phyloP scores from a whole-genome alignment of 2,113 vertebrate species.

The Balaeniceps rex region DNA sequence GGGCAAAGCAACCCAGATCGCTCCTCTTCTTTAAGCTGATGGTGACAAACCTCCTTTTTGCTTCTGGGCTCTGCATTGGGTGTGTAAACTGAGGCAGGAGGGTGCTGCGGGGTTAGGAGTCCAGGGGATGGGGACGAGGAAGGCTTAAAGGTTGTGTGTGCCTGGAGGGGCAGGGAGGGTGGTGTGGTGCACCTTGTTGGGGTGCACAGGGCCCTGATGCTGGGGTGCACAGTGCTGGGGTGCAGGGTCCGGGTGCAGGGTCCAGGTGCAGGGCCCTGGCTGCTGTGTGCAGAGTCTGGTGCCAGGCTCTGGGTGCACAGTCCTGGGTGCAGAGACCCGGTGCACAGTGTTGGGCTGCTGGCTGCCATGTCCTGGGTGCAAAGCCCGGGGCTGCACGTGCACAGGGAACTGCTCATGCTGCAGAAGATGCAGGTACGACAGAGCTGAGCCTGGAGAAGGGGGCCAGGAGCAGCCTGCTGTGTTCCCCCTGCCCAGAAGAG shows the following conservation, averaged over 20 bases:
- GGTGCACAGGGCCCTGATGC: neutral
- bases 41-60: too few relatives aligned
- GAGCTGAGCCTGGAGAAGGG: neutral
- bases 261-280: neutral
- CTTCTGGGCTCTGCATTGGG: neutral
- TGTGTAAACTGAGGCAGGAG: neutral
- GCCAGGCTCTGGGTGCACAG: neutral
- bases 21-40: neutral
- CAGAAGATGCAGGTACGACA: too few relatives aligned
- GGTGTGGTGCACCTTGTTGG: neutral
- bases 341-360: neutral
- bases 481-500: neutral
- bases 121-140: rapidly evolving
- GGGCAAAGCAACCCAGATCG: neutral
- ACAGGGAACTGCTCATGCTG: neutral
- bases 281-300: neutral
- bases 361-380: neutral
- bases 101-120: neutral
- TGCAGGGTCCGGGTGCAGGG: neutral
- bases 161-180: neutral
- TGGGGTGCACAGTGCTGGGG: neutral
- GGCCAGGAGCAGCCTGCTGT: neutral
- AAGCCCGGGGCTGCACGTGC: neutral
- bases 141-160: neutral
- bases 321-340: neutral